Evolutionary conservation across 2,113 vertebrate genomes (phyloP), one percentile per base, ranked within the genome.

Genomic region (Vulpes lagopus): DNA sequence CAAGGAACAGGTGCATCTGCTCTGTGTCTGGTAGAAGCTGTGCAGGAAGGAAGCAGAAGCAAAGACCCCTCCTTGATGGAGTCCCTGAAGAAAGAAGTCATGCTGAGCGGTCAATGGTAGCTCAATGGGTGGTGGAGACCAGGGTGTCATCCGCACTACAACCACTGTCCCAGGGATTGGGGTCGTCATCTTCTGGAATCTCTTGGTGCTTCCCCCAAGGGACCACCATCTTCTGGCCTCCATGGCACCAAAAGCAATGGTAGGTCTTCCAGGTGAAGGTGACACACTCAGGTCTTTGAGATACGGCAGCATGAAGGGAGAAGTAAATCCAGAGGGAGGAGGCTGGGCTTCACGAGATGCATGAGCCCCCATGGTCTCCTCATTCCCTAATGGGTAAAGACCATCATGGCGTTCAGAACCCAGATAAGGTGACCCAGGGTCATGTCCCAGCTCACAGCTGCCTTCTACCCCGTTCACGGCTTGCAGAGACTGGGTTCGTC

Each of bases 291-390:
- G 32, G 22, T 35, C 15, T 6, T 27, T 14, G 6, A 25, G 38
- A 30, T 3, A 3, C 0, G 4, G 30, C 10, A 14, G 10, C n/a
- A 16, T 2, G 3, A 55, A 10, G 20, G 30, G 6, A 67, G 64
- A 51, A 20, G 82, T 32, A n/a, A 32, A 49, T 32, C 74, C 25
- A 16, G 89, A 35, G 1, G 2, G 60, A 19, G 20, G 8, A 23
- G 2, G 1, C 15, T 9, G 0, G 15, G 3, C 4, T 2, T 10
- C 35, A n/a, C 23, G 35, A 49, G 8, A 16, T 15, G 0, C 10
- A 1, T 10, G 27, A 49, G 1, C 6, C 32, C 4, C 14, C 7
- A 11, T 2, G 14, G 73, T 16, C 9, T 3, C 8, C 43, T 49
- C 6, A 4, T 19, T 19, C 30, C 67, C 60, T 30, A 19, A 55